Percentiles rank a stretch among this genome's conserved stretches.
These are phyloP conservation scores for Arge pagana DNA, from an alignment of 2,888 invertebrate species.

Conservation along the genomic window DNA sequence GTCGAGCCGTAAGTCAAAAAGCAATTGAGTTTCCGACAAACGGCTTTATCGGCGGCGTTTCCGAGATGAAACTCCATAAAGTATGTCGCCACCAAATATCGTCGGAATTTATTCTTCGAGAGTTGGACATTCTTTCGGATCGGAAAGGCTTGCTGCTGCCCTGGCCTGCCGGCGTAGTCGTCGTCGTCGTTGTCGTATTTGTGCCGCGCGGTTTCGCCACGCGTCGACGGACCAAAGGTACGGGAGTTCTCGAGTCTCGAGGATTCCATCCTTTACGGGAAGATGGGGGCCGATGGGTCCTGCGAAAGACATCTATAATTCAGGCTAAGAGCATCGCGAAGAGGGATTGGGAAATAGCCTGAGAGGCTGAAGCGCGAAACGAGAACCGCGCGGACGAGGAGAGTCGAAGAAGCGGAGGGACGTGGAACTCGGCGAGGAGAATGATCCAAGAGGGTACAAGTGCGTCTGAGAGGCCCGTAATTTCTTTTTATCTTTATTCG, in stretches of 20 bases:
- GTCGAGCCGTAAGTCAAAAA: slow-evolving; percentile 15
- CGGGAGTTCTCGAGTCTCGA: slow-evolving; percentile 18
- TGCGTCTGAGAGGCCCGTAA: slow-evolving; percentile 44
- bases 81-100: slow-evolving; percentile 20
- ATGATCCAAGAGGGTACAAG: slow-evolving; percentile 28
- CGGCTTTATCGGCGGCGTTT: slow-evolving; percentile 17
- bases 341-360: slow-evolving; percentile 35
- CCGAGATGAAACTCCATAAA: slow-evolving; percentile 21
- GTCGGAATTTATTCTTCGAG: slow-evolving; percentile 12
- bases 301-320: slow-evolving; percentile 40
- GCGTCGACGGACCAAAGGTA: no score
- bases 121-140: slow-evolving; percentile 3
- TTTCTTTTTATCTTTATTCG: slow-evolving; percentile 46
- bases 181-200: no score
- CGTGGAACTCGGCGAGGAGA: slow-evolving; percentile 8
- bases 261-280: slow-evolving; percentile 24
- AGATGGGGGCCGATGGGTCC: slow-evolving; percentile 27
- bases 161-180: no score
- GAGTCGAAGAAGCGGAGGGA: slow-evolving; percentile 18
- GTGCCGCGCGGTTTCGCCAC: not conserved
- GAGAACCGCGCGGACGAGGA: slow-evolving; percentile 12
- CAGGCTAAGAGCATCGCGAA: slow-evolving; percentile 30
- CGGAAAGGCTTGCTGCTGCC: not conserved
- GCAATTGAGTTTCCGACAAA: slow-evolving; percentile 21
- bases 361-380: slow-evolving; percentile 26